Base-by-base conservation (phyloP, 2,113 vertebrate species). In the Lepus timidus region DNA sequence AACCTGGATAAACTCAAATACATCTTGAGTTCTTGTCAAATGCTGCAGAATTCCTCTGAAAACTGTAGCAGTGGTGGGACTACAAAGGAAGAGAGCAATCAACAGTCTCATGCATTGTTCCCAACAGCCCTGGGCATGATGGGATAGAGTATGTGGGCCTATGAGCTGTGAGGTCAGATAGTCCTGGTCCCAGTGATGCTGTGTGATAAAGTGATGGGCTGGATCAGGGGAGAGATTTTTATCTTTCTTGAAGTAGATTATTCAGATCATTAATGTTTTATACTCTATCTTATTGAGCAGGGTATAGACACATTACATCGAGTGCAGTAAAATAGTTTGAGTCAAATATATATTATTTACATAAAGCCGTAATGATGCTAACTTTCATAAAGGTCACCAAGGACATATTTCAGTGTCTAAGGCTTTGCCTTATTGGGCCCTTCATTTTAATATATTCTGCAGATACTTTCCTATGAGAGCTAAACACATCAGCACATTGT, bases 11-110 rank as follows among this genome's bases (percentile, higher is more conserved):
- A 84, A 12, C 3, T 27, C 27, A 79, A 51, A 36, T 73, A 27
- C 39, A 90, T 90, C 71, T 91, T 67, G 31, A n/a, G 49, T 84
- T 20, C 73, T 76, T 76, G 17, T 76, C 33, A 85, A 49, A 78
- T 73, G 85, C 49, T 93, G 31, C 14, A 67, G 33, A 82, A 67
- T 78, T 78, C 58, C 12, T 85, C 44, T 65, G 22, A 49, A 79
- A 88, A n/a, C 61, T 39, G 31, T 4, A 31, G 4, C 17, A 81
- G 23, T 85, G 16, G 4, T 73, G 25, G 33, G 9, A 51, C 4
- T 65, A 39, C 65, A 76, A 12, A 31, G 17, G 67, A 81, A 36
- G 44, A 27, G 19, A 36, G 17, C 16, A 55, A 70, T 10, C 31
- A 9, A 68, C 9, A 25, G 1, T 5, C 44, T 81, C 17, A 13